Evolutionary conservation across 2,113 vertebrate genomes (phyloP), one percentile per base, ranked within the genome.

Genomic region (Calonectris borealis): DNA sequence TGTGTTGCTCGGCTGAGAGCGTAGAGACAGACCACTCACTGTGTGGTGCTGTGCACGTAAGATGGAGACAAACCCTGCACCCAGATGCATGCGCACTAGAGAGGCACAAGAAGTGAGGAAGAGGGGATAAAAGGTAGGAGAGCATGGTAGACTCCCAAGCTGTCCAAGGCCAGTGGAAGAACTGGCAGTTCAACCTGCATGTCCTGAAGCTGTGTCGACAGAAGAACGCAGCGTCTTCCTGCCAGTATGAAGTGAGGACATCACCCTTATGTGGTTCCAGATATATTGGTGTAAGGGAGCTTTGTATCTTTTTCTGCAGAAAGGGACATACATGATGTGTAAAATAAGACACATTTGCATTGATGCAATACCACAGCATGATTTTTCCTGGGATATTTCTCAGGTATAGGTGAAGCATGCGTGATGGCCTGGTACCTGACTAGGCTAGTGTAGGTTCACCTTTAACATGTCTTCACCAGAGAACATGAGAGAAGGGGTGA

Each of bases 241-340:
- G 52, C 20, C 55, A 52, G 55, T 10, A 4, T 11, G 31, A 65
- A 83, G 51, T 34, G 57, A 20, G 78, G 46, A 46, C 17, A 9
- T 51, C 3, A 15, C 31, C 51, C 25, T 36, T 81, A 12, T 1
- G 46, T 42, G 51, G 51, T 51, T 85, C 83, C 54, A 48, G 55
- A 13, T n/a, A 2, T 2, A 34, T 27, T 7, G 7, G 6, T 11
- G 15, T 65, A 52, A 70, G 1, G 8, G 16, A 79, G 60, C 54
- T 91, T 65, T 88, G 48, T 58, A 3, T n/a, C 38, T 49, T 32
- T 24, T 51, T 27, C 51, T 75, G 51, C 66, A 51, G 65, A 46
- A 48, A 13, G 49, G 19, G 18, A 13, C 20, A 3, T 0, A 0
- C 25, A 6, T 32, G 27, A 26, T 51, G 15, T 60, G 40, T 54